Base-by-base conservation (phyloP, 2,888 invertebrate species). In the Hipparchia semele region DNA sequence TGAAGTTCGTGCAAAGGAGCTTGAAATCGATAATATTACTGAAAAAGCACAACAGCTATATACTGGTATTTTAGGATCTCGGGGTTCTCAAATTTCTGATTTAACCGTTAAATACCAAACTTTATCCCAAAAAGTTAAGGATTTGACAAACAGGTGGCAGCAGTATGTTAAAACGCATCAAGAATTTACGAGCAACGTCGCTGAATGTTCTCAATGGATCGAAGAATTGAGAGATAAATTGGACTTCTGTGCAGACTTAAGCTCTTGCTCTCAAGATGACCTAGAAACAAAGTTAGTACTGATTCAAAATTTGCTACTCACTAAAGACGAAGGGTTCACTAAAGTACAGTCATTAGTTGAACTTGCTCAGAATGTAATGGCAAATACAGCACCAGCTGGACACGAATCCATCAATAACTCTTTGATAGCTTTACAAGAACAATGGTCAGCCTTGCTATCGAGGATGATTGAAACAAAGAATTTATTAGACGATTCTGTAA, bases 91-190 rank as follows among this genome's bases (percentile, higher is more conserved):
- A 85, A 96, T 98, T 65, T 97, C 98, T 0, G 99, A 99, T 88
- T 88, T 99, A n/a, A 97, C 98, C 9, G 95, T 97, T 2, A 98
- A 98, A 89, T 99, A 99, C 84, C 98, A 98, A 86, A 97, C 97
- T 80, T 95, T 99, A 56, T 97, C 97, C 70, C 97, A 97, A 80
- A 98, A 98, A 88, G 97, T 98, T 0, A 99, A 99, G 92, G 99
- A 99, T 83, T 91, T 98, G 45, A 97, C 97, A 46, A 95, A 96
- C 69, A 97, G 98, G 80, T 99, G 99, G 99, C 98, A 98, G 82
- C 97, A 98, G 77, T 98, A 98, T 86, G 98, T 98, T 0, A 96
- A 95, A 62, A 96, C 96, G 49, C 98, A 98, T 85, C 97, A 98
- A 91, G 98, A 98, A 82, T 98, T 98, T 82, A 96, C 98, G 70